Base-by-base conservation (phyloP, 2,797 vertebrate genomes). In the Pachyuromys duprasi region DNA sequence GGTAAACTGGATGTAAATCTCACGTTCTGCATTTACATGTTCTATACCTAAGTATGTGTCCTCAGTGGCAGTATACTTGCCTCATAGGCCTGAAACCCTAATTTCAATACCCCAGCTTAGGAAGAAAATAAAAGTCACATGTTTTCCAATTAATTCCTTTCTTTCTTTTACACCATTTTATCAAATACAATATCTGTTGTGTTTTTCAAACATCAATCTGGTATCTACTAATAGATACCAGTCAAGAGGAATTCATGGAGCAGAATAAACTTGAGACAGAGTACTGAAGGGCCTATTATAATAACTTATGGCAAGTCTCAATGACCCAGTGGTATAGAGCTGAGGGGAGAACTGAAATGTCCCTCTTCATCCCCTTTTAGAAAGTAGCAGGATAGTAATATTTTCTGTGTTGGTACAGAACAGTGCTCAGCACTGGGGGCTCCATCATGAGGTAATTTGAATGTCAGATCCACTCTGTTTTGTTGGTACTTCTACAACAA, bases 241-340 rank as follows among this genome's bases (percentile, higher is more conserved):
- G 79, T 6, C 74, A 82, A 81, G 33, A 69, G 80, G 24, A 87
- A 78, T 93, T 79, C 53, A 72, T 65, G 49, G 83, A 93, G 55
- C 22, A 84, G 36, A 79, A 62, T 96, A 91, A 93, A 82, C 55
- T 36, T 81, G 17, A 92, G 15, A 8, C 14, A 93, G 31, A 63
- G 20, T 76, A 11, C 92, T 36, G 76, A 62, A 76, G 18, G 42
- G 6, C 8, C 24, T 82, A 2, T 78, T 86, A 22, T 2, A 67
- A 39, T 72, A 55, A 55, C 45, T 57, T 95, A 1, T 89, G 49
- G 24, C 45, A 42, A 93, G 36, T 93, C 31, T 82, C 2, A 12
- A 45, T 90, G 70, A 39, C 57, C 82, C 7, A 69, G 24, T 83
- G 82, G 5, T 49, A 33, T 86, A 53, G 39, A 91, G 18, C 36